Evolutionary conservation across 2,797 vertebrate species (phyloP), one percentile per base, ranked within the genome.

Genomic region (Pampus argenteus): DNA sequence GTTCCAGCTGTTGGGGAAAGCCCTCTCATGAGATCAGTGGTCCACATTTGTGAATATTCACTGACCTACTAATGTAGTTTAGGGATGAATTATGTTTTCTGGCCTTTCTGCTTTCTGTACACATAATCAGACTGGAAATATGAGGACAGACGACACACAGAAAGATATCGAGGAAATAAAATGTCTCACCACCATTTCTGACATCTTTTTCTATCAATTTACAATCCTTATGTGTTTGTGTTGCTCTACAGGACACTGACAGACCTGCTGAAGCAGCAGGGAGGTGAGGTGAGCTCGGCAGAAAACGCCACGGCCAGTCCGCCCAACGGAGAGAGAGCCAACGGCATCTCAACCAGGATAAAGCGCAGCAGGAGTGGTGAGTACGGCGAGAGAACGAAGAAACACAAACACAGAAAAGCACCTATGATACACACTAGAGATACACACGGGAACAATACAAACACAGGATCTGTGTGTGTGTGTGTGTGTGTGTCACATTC

Each of bases 201-300:
- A 34, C 9, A 34, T 36, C 34, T 11, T 44, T 44, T 6, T 6
- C 18, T 25, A 15, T 29, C 18, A 17, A 15, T 42, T 42, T n/a
- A 26, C 13, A 15, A 17, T 2, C 6, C 18, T 20, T 6, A 34
- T 66, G 60, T 58, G 31, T 51, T 22, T 65, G 5, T 52, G 34
- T 42, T 15, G 13, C 14, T 15, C 5, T 18, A 20, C 84, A 99
- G 98, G 92, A 96, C 95, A 0, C 93, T 99, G 81, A 97, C 97
- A 0, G 97, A 98, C 70, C 93, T 98, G 66, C 92, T 99, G 90
- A 98, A 98, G 91, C 96, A 98, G 90, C 96, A 97, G 0, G 94
- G 94, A 38, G 91, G 86, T 9, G 94, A 95, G 48, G 74, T 75
- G 66, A 89, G 90, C 54, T 77, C 89, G 0, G 88, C 92, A 40